A percentile compares a stretch with the other conserved stretches of the same genome.
These are phyloP conservation scores for Pelodytes ibericus DNA, from an alignment of 2,797 vertebrate species.

Conservation along the genomic window DNA sequence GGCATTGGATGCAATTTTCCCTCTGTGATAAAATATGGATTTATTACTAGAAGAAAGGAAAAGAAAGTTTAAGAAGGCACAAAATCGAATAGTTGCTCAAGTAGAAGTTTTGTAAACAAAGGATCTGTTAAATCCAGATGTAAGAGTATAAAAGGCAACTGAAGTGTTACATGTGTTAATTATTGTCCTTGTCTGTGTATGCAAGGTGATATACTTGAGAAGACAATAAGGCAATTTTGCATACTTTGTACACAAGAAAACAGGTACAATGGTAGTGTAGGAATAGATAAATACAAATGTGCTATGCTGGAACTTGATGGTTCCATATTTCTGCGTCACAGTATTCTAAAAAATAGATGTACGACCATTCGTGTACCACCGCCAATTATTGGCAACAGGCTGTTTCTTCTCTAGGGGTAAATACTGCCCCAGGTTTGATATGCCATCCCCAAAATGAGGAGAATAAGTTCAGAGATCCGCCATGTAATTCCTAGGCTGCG, in stretches of 20 bases:
- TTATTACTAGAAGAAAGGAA: constrained; percentile 64
- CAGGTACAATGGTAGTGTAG: constrained; percentile 79
- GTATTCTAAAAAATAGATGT: constrained; percentile 65
- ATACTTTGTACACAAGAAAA: constrained; percentile 72
- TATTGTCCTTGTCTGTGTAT: constrained; percentile 60
- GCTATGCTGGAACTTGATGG: constrained; percentile 71
- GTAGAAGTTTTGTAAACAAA: constrained; percentile 79
- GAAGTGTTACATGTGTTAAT: constrained; percentile 50
- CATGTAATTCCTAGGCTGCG: constrained; percentile 73
- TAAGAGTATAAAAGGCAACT: constrained; percentile 75
- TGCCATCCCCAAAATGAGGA: constrained; percentile 50
- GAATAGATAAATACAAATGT: constrained; percentile 76
- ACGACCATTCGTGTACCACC: constrained; percentile 68
- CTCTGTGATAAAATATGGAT: constrained; percentile 48
- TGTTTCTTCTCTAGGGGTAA: constrained; percentile 61
- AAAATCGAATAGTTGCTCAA: constrained; percentile 79
- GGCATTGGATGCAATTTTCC: constrained; percentile 9
- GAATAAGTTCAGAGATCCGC: constrained; percentile 54
- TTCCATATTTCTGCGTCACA: constrained; percentile 66
- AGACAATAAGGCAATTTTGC: constrained; percentile 81
- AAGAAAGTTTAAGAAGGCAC: constrained; percentile 80
- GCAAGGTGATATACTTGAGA: constrained; percentile 73
- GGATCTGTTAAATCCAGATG: constrained; percentile 70
- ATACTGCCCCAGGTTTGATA: constrained; percentile 44
- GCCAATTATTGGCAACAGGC: constrained; percentile 62